Base-by-base conservation (phyloP, 2,797 vertebrate species). In the Sebastes taczanowskii region DNA sequence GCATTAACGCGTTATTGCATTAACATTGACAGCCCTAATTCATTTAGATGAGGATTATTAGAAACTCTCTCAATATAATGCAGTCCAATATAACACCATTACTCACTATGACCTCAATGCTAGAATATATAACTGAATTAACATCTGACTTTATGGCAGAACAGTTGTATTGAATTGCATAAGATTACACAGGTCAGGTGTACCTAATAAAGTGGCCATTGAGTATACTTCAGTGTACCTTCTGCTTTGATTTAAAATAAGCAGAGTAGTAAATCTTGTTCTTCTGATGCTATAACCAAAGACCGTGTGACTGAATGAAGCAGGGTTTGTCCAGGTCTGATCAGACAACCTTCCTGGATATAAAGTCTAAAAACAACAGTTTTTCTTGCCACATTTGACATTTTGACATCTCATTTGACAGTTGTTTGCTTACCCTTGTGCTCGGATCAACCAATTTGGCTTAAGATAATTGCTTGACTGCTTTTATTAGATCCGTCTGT, bases 401-500 rank as follows among this genome's bases (percentile, higher is more conserved):
- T 10, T 7, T 38, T 22, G 71, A 69, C 23, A 10, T 42, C 34
- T 49, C 22, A 71, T 38, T 35, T 42, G 38, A 49, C 71, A 42
- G 34, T 55, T 62, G 25, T n/a, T 3, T 29, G 29, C 20, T 59
- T 2, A 10, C 35, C 16, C 11, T 2, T 27, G 61, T 20, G 20
- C 8, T 4, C 1, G 0, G 35, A 23, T 66, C 46, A 34, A 18
- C 16, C 10, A 5, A 18, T 32, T 30, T 25, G 29, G 25, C 61
- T 32, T 1, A 49, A 71, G 23, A 63, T 82, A 78, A 82, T 59
- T 56, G 14, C 70, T 49, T 3, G 6, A 8, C 32, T 69, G 56
- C 46, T 42, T 68, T 55, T 27, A 74, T 89, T 56, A 77, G 38
- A 53, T 67, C 55, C 2, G 22, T 68, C 11, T 53, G 30, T 69